These are phyloP conservation scores for Pygmarrhopalites habei DNA, from an alignment of 1,140 invertebrate species.

Conservation along the genomic window DNA sequence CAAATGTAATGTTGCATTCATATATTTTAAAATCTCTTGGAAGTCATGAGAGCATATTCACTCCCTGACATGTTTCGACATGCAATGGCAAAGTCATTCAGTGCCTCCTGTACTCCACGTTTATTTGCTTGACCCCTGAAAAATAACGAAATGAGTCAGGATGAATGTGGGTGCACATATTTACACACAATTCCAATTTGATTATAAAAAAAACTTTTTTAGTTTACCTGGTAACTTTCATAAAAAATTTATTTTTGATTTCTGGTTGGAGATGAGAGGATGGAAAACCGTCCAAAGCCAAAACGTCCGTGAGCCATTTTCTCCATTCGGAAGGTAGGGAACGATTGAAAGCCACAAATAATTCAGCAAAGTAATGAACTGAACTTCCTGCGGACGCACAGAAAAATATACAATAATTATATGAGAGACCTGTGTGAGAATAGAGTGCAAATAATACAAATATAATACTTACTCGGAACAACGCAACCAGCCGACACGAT, in stretches of 20 bases:
- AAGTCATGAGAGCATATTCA: constrained; percentile 33
- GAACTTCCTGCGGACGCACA: too few species aligned
- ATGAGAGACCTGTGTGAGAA: too few species aligned
- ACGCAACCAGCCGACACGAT: constrained; percentile 17
- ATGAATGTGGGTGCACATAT: background rate
- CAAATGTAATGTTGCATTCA: background rate
- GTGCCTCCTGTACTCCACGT: constrained; percentile 32
- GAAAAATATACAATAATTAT: too few species aligned
- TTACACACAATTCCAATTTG: background rate
- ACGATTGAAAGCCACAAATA: constrained; percentile 13
- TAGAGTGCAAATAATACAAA: constrained; percentile 23
- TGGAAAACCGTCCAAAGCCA: constrained; percentile 30
- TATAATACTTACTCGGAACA: constrained; percentile 26
- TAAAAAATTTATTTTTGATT: constrained; percentile 32
- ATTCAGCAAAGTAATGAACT: constrained; percentile 21
- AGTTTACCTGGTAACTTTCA: constrained; percentile 34
- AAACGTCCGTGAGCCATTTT: constrained; percentile 28
- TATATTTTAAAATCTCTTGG: constrained; percentile 26
- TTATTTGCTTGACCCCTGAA: constrained; percentile 35
- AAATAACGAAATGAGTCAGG: constrained; percentile 8
- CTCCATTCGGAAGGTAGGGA: constrained; percentile 29
- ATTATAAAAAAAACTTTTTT: background rate
- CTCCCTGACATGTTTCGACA: constrained; percentile 35
- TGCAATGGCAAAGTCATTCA: constrained; percentile 34
- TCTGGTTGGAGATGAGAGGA: constrained; percentile 26